phyloP scores from a whole-genome alignment of 2,888 invertebrate species.

The Epirrhoe alternata region DNA sequence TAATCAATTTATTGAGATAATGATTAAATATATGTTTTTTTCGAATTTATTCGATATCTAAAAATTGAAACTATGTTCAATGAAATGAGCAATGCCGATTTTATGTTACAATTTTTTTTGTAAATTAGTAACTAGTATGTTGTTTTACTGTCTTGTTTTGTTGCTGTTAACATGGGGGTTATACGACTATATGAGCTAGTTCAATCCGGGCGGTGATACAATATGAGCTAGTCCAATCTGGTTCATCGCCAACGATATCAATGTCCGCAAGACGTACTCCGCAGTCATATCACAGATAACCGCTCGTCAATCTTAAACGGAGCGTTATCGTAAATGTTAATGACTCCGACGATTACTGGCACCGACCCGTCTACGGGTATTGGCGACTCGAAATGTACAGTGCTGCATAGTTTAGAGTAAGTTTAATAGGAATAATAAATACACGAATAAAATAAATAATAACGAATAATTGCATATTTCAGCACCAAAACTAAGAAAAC shows the following conservation, averaged over 20 bases:
- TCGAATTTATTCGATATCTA: too few relatives aligned
- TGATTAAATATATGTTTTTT: too few relatives aligned
- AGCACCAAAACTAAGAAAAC: too few relatives aligned
- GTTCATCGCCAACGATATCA: constrained; percentile 7
- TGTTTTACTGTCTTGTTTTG: too few relatives aligned
- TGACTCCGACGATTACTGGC: constrained; percentile 78
- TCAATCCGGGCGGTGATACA: constrained; percentile 1
- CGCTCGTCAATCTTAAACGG: constrained; percentile 74
- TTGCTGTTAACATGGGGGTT: too few relatives aligned
- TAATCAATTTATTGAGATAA: too few relatives aligned
- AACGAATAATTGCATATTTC: too few relatives aligned
- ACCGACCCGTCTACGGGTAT: constrained; percentile 65
- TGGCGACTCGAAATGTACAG: constrained; percentile 69
- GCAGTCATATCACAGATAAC: constrained; percentile 65
- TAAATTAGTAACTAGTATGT: too few relatives aligned
- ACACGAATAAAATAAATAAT: background rate
- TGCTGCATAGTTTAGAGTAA: constrained; percentile 6
- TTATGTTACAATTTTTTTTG: too few relatives aligned
- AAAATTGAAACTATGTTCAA: too few relatives aligned
- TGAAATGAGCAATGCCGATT: too few relatives aligned
- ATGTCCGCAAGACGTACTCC: constrained; percentile 42
- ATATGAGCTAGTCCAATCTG: background rate
- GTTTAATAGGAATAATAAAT: too few relatives aligned
- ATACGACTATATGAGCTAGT: background rate
- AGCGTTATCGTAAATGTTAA: constrained; percentile 83